Evolutionary conservation across 30 jellyfish, hydroid and myxozoan species (phyloP).

Genomic region (Aurelia aurita complex sp. Pacific): DNA sequence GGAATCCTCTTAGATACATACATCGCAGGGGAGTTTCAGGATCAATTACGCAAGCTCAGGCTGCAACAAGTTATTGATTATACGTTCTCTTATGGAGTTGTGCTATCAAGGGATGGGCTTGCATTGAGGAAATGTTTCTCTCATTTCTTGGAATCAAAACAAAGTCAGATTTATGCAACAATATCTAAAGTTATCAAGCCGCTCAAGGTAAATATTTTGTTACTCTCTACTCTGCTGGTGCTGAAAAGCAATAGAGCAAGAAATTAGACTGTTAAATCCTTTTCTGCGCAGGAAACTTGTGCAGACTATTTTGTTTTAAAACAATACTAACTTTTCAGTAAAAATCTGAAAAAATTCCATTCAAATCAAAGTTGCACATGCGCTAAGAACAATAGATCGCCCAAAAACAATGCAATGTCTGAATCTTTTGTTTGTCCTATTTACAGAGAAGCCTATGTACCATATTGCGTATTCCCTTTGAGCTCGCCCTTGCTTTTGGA

Average conservation of each 20-base stretch:
- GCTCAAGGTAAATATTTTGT: conserved; percentile 58
- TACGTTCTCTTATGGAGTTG: conserved; percentile 94
- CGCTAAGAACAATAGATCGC: too few species aligned
- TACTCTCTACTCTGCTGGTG: not conserved
- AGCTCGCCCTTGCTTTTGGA: too few species aligned
- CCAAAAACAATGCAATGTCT: too few species aligned
- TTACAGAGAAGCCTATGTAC: too few species aligned
- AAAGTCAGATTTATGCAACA: conserved; percentile 76
- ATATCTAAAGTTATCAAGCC: conserved; percentile 93
- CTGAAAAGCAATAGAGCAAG: not conserved
- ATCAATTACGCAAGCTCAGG: conserved; percentile 63
- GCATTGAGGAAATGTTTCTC: conserved; percentile 65
- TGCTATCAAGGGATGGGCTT: conserved; percentile 91
- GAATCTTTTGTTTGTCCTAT: too few species aligned
- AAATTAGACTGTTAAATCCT: too few species aligned
- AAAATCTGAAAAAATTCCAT: too few species aligned
- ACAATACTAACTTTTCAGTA: too few species aligned
- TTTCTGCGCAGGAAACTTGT: too few species aligned
- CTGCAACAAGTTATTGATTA: conserved; percentile 94
- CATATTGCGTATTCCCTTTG: too few species aligned
- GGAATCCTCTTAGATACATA: conserved; percentile 97
- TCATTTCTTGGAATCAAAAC: conserved; percentile 79
- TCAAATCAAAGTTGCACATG: too few species aligned
- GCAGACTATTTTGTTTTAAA: too few species aligned
- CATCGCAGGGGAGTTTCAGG: conserved; percentile 97